phyloP scores from a whole-genome alignment of 2,888 invertebrate species.

The Ichneumoninae sp. region DNA sequence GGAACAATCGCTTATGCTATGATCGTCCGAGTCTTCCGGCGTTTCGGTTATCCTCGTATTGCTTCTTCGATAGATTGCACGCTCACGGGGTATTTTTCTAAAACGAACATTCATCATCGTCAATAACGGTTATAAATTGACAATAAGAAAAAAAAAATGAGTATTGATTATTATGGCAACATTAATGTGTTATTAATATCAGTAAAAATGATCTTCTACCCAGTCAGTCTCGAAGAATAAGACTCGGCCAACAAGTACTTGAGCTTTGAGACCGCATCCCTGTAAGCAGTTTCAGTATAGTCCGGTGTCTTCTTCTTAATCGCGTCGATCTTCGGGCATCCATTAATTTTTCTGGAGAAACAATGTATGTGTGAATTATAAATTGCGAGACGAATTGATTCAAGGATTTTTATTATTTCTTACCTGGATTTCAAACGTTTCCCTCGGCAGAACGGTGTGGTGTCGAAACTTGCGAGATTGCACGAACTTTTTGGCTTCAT shows the following conservation, averaged over 20 bases:
- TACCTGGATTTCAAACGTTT: slow-evolving; percentile 78
- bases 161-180: no score
- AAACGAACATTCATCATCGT: slow-evolving; percentile 18
- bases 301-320: slow-evolving; percentile 88
- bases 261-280: slow-evolving; percentile 92
- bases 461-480: slow-evolving; percentile 69
- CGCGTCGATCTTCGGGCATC: slow-evolving; percentile 84
- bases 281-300: slow-evolving; percentile 93
- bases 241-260: slow-evolving; percentile 92
- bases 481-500: slow-evolving; percentile 68
- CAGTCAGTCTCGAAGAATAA: slow-evolving; percentile 86
- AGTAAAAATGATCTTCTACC: slow-evolving; percentile 66
- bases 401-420: slow-evolving; percentile 13
- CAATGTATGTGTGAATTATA: slow-evolving; percentile 9
- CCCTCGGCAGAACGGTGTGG: slow-evolving; percentile 69
- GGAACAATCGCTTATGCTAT: slow-evolving; percentile 84
- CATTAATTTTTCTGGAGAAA: slow-evolving; percentile 79
- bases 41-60: slow-evolving; percentile 79
- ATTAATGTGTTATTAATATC: neutral
- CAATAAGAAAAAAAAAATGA: neutral
- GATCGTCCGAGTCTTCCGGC: slow-evolving; percentile 87
- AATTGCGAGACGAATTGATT: neutral
- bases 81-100: slow-evolving; percentile 68
- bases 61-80: slow-evolving; percentile 69
- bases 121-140: neutral